A percentile compares a stretch with the other conserved stretches of the same genome.
phyloP scores from a whole-genome alignment of 2,797 vertebrate genomes.

The Enoplosus armatus region DNA sequence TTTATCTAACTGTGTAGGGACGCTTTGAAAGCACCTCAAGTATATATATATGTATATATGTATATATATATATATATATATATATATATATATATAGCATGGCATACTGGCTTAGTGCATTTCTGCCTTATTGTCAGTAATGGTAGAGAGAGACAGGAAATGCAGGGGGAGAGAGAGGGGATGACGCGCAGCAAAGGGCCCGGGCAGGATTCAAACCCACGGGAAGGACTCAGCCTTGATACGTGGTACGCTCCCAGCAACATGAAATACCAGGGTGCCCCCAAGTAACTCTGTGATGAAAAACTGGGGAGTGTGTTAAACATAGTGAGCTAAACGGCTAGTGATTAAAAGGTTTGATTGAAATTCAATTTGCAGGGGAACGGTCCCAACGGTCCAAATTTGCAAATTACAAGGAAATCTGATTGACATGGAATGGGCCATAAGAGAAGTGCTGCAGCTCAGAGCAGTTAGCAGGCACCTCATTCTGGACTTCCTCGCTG shows the following conservation, averaged over 20 bases:
- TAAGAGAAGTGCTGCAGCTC: constrained; percentile 30
- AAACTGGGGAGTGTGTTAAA: constrained; percentile 40
- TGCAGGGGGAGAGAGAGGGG: no score
- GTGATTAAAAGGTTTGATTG: constrained; percentile 58
- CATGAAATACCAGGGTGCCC: no score
- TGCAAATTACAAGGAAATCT: constrained; percentile 62
- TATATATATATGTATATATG: no score
- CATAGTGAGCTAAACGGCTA: constrained; percentile 22
- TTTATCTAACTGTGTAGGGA: not conserved
- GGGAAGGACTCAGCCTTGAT: no score
- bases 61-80: no score
- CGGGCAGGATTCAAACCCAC: no score
- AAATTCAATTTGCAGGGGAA: constrained; percentile 64
- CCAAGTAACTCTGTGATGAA: constrained; percentile 9
- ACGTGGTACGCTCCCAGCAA: no score
- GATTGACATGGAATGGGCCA: constrained; percentile 54
- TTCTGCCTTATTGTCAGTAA: no score
- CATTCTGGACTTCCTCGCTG: not conserved
- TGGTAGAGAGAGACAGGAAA: no score
- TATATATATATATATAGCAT: no score
- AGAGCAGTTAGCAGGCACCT: constrained; percentile 37
- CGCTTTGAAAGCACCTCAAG: not conserved
- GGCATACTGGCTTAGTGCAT: no score
- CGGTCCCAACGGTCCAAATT: constrained; percentile 60
- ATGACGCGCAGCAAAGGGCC: no score